Base-by-base conservation (phyloP, 2,888 invertebrate genomes). In the Patella ulyssiponensis region DNA sequence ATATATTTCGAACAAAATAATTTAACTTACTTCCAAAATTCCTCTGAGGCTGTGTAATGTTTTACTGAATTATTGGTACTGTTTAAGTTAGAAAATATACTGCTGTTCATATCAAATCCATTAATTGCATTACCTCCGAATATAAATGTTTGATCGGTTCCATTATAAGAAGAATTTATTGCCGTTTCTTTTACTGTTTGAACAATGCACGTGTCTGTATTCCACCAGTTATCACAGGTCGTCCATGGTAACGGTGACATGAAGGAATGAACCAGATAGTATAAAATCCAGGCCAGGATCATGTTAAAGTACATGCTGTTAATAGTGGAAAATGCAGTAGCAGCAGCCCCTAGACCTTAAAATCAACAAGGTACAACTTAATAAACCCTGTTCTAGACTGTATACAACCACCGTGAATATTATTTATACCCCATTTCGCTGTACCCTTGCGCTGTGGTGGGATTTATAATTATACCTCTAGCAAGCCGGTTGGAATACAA, bases 211-310 rank as follows among this genome's bases (percentile, higher is more conserved):
- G 88, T 85, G 3, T 84, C 84, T 0, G 92, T 92, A 83, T 93
- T 93, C 93, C 93, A 93, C 58, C 82, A 82, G 82, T 93, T 92
- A 56, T 89, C 88, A 91, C 97, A 97, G 56, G 93, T 93, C 0
- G 95, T 94, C 97, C 97, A 97, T 2, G 97, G 97, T 70, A 97
- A 93, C 44, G 95, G 95, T 83, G 94, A 94, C 96, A 95, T 94
- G 92, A 97, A 95, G 89, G 97, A 97, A 89, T 96, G 96, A 92
- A 96, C 96, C 81, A 97, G 94, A 90, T 97, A 97, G 92, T 95
- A 97, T 93, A 97, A 96, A 89, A 97, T 97, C 98, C 98, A 98
- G 74, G 97, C 97, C 88, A 98, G 97, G 92, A 98, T 98, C 85
- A 97, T 97, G 90, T 98, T 98, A 93, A 98, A 98, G 92, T 98